Conservation (phyloP, 2,797 vertebrate species). For the Pelochelys cantorii region DNA sequence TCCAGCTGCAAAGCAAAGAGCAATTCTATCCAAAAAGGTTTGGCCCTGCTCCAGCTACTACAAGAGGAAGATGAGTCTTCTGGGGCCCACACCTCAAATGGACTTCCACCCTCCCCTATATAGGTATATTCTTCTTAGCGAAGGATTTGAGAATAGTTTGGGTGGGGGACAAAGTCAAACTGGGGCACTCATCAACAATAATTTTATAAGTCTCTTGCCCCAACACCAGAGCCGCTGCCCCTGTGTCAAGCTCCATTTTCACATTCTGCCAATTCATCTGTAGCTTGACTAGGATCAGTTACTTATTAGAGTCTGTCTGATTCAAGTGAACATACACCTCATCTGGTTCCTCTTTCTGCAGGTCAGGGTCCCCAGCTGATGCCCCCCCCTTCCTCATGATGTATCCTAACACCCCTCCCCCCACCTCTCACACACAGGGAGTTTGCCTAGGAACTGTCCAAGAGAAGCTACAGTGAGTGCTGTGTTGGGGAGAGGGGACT, state of each 20-base stretch:
- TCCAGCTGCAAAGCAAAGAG: neutral
- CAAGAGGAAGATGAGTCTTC: neutral
- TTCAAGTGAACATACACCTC: neutral
- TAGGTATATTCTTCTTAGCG: neutral
- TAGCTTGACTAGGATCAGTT: neutral
- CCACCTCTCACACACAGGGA: too few species aligned
- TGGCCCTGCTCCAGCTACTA: neutral
- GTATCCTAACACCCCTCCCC: too few species aligned
- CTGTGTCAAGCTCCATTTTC: neutral
- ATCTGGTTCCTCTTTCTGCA: neutral
- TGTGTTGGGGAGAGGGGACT: too few species aligned
- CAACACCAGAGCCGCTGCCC: neutral
- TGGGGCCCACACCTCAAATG: neutral
- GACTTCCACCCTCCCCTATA: neutral
- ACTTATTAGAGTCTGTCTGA: neutral
- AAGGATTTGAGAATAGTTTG: neutral
- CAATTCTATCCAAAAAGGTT: neutral
- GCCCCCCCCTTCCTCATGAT: neutral
- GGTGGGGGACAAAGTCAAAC: neutral
- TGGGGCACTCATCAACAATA: neutral
- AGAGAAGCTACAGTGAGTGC: too few species aligned
- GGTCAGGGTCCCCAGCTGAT: neutral
- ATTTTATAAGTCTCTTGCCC: neutral
- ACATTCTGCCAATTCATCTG: neutral
- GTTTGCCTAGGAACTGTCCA: too few species aligned